Evolutionary conservation across 1,140 invertebrate genomes (phyloP).

Genomic region (Drosophila santomea): DNA sequence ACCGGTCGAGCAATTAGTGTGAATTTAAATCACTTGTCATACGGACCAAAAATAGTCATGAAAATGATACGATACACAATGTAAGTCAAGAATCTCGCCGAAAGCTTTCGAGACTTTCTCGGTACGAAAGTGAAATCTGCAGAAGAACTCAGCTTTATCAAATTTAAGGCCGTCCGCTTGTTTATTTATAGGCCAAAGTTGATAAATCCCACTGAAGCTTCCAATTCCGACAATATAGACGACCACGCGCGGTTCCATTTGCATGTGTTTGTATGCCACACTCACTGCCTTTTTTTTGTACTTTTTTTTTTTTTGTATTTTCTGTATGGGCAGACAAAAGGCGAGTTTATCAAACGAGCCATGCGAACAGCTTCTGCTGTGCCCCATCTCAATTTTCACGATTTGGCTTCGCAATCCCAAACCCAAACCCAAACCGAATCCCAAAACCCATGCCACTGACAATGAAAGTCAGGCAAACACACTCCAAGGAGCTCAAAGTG

Average conservation of each 20-base stretch:
- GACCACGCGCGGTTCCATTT: slow-evolving; percentile 28
- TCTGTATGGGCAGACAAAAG: slow-evolving; percentile 61
- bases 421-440: slow-evolving; percentile 15
- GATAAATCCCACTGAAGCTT: slow-evolving; percentile 37
- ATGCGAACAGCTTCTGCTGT: slow-evolving; percentile 28
- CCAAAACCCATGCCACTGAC: slow-evolving; percentile 29
- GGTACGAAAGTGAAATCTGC: slow-evolving; percentile 33
- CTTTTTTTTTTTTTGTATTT: not conserved
- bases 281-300: not conserved
- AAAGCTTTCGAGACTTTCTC: slow-evolving; percentile 4
- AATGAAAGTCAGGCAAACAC: slow-evolving; percentile 47
- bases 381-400: slow-evolving; percentile 65
- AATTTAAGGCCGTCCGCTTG: slow-evolving; percentile 25
- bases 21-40: slow-evolving; percentile 41
- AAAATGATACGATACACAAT: slow-evolving; percentile 1
- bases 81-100: not conserved
- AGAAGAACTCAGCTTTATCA: slow-evolving; percentile 36
- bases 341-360: slow-evolving; percentile 57
- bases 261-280: slow-evolving; percentile 20
- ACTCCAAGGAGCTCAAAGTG: slow-evolving; percentile 12
- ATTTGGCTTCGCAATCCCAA: slow-evolving; percentile 68
- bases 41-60: slow-evolving; percentile 22
- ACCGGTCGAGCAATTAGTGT: slow-evolving; percentile 19
- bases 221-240: slow-evolving; percentile 18
- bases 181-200: slow-evolving; percentile 57